Evolutionary conservation across 2,113 vertebrate genomes (phyloP), one percentile per base, ranked within the genome.

Genomic region (Melanostigma gelatinosum): DNA sequence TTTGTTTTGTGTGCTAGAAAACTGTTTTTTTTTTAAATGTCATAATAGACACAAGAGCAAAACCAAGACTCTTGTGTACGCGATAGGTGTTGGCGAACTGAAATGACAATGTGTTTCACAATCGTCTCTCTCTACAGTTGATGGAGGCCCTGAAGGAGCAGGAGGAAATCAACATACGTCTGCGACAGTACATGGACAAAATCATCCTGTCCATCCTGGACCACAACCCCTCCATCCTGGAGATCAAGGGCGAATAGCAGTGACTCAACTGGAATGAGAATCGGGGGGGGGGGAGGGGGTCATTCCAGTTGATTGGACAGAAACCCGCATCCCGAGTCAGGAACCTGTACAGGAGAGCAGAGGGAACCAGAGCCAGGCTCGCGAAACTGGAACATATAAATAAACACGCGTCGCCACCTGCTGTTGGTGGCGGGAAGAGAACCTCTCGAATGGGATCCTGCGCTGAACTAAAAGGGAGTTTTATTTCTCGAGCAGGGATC

Each of bases 101-200:
- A 46, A 60, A 60, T 58, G 5, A 62, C 48, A 60, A 58, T 4
- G 20, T 22, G 36, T 44, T 13, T 73, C n/a, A 36, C 4, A 4
- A 73, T 8, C 7, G 18, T 89, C 22, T 88, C 5, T 90, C 58
- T 34, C 57, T 34, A 55, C 92, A 99, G 98, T 93, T 99, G 64
- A 97, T 99, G 97, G 97, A 99, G 88, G 98, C 98, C 84, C 94
- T 99, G 40, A 98, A 97, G 93, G 97, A 99, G 82, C 98, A 99
- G 89, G 98, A 99, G 80, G 98, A 99, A 85, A 99, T 99, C 85
- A 99, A 99, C 87, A 91, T 95, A 69, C 96, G 97, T 22, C 94
- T 99, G 68, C 93, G 98, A 61, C 98, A 99, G 84, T 99, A 99
- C 91, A 99, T 99, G 98, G 98, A 99, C 95, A 99, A 99, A 94